Conservation (phyloP, 2,113 vertebrate genomes). For the Anser brachyrhynchus region DNA sequence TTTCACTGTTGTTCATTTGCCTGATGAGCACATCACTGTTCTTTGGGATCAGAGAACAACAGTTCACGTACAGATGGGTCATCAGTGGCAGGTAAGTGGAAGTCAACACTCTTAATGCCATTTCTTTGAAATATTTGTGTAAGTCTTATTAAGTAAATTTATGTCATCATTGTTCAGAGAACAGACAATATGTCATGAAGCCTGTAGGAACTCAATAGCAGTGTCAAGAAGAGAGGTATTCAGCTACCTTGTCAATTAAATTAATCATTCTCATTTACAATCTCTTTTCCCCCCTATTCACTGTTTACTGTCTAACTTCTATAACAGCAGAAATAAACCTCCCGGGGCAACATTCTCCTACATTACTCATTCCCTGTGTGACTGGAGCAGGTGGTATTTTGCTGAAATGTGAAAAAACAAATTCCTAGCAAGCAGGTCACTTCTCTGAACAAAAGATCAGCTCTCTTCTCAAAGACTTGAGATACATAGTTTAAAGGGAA, state of each 20-base stretch:
- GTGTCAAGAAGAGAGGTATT: not conserved
- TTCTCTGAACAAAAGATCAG: not conserved
- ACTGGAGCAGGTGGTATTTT: not conserved
- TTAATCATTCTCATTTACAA: not conserved
- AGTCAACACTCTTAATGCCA: not conserved
- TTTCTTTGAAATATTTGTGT: not conserved
- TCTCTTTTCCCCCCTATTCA: not conserved
- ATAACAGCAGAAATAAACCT: not conserved
- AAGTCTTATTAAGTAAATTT: not conserved
- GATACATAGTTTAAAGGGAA: not conserved
- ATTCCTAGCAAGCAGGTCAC: not conserved
- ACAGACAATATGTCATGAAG: not conserved
- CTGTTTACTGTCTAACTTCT: not conserved
- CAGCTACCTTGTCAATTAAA: not conserved
- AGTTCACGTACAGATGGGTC: constrained; percentile 91
- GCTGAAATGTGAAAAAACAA: not conserved
- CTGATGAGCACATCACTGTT: constrained; percentile 85
- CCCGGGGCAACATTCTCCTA: not conserved
- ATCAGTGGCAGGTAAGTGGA: constrained; percentile 88
- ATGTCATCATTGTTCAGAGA: not conserved
- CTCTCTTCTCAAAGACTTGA: not conserved
- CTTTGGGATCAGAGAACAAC: constrained; percentile 97
- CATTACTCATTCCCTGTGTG: not conserved
- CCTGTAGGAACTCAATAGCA: not conserved
- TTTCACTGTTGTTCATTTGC: constrained; percentile 89